These are phyloP conservation scores for Lophotis ruficrista DNA, from an alignment of 2,113 vertebrate species.

Conservation along the genomic window DNA sequence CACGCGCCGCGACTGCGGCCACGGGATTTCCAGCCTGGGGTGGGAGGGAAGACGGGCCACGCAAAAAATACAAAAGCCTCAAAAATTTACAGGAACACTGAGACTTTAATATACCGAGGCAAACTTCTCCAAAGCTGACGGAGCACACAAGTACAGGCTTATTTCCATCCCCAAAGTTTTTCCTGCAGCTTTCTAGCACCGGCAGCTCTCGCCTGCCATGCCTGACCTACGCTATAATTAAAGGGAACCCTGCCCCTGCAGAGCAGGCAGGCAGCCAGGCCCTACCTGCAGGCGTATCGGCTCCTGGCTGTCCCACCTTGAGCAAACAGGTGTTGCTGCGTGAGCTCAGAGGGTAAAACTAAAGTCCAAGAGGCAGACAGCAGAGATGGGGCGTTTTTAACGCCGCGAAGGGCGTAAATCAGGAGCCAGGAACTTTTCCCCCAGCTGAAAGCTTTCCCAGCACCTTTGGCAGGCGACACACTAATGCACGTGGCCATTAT, in stretches of 20 bases:
- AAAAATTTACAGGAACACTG: background rate
- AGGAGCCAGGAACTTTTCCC: background rate
- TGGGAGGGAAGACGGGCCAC: background rate
- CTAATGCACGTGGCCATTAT: background rate
- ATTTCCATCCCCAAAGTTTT: background rate
- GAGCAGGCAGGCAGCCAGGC: conserved; percentile 39
- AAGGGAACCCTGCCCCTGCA: background rate
- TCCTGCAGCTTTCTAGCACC: background rate
- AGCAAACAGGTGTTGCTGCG: conserved; percentile 75
- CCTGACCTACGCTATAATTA: conserved; percentile 9
- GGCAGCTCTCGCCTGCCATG: background rate
- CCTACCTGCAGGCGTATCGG: conserved; percentile 45
- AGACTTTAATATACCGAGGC: accelerated
- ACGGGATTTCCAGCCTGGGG: background rate
- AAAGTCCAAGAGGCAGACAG: background rate
- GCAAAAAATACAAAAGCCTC: background rate
- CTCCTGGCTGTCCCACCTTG: conserved; percentile 60
- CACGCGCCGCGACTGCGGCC: accelerated
- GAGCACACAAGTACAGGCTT: background rate
- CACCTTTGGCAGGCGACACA: background rate
- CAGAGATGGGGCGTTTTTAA: background rate
- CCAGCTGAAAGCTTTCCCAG: conserved; percentile 25
- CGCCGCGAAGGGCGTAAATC: background rate
- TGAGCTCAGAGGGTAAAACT: conserved; percentile 12
- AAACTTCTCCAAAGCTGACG: background rate